These are phyloP conservation scores for Cryptocheilus praepositus DNA, from an alignment of 2,888 invertebrate species.

Conservation along the genomic window DNA sequence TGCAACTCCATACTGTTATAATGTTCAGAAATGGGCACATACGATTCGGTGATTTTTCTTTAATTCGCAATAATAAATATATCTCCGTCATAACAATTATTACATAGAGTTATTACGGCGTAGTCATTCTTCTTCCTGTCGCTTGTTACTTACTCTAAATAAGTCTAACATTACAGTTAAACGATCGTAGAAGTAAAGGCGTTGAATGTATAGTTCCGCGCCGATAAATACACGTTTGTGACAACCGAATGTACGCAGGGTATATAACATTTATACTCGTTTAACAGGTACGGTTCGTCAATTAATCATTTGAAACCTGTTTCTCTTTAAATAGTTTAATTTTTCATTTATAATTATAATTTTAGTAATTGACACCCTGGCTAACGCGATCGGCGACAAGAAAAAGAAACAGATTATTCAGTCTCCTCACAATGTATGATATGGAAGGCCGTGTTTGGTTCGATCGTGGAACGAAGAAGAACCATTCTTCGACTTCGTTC, in stretches of 20 bases:
- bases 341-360: conserved; percentile 16
- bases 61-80: conserved; percentile 24
- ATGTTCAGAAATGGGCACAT: too few relatives aligned
- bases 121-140: not conserved
- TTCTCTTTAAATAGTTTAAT: too few relatives aligned
- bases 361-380: not conserved
- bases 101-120: conserved; percentile 33
- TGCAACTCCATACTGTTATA: too few relatives aligned
- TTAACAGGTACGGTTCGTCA: conserved; percentile 19
- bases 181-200: conserved; percentile 39
- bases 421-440: conserved; percentile 52
- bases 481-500: not conserved
- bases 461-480: conserved; percentile 29
- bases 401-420: conserved; percentile 32
- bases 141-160: conserved; percentile 33
- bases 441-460: conserved; percentile 56
- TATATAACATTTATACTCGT: not conserved
- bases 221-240: conserved; percentile 12
- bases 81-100: conserved; percentile 42
- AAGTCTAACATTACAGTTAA: conserved; percentile 38
- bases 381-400: conserved; percentile 5
- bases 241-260: not conserved
- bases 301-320: not conserved
- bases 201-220: conserved; percentile 23
- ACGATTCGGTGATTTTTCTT: conserved; percentile 7